Base-by-base conservation (phyloP, 1,140 invertebrate species). In the Scylla paramamosain region DNA sequence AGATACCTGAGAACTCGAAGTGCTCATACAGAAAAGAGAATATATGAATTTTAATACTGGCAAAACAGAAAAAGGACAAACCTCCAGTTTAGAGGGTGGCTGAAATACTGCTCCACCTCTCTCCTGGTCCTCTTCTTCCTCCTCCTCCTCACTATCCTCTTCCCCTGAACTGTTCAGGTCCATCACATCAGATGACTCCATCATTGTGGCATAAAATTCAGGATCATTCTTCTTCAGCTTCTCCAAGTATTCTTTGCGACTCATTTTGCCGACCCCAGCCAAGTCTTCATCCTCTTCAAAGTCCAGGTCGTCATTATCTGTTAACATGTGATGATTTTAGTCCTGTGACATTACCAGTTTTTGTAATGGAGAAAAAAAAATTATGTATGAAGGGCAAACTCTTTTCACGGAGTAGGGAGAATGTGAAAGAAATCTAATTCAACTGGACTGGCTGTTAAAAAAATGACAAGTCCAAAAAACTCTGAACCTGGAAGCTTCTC, bases 161-260 rank as follows among this genome's bases (percentile, higher is more conserved):
- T 95, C 94, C 20, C 87, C 90, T 45, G 91, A 92, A 12, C 94
- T 95, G 12, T 88, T 31, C 48, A 93, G 20, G 48, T 89, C 94
- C 94, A 95, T 95, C 32, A 95, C 48, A 16, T 95, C 94, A 0
- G 94, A 46, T 4, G 94, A 92, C 83, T 95, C 89, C 94, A 95
- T 95, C 84, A 95, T 93, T 1, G 84, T 77, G 20, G 83, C 12
- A 77, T 93, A 95, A 46, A 95, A 95, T 0, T 93, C 46, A 14
- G 94, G 94, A 48, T 95, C 94, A 82, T 29, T 93, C 59, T 95
- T 92, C 84, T 95, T 95, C 91, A 95, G 52, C 29, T 92, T 86
- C 20, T 95, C 86, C 20, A 95, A 84, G 46, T 95, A 95, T 39
- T 95, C 48, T 77, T 95, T 95, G 4, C 83, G 94, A 86, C 52